These are phyloP conservation scores for Esox niger DNA, from an alignment of 2,113 vertebrate species.

Conservation along the genomic window DNA sequence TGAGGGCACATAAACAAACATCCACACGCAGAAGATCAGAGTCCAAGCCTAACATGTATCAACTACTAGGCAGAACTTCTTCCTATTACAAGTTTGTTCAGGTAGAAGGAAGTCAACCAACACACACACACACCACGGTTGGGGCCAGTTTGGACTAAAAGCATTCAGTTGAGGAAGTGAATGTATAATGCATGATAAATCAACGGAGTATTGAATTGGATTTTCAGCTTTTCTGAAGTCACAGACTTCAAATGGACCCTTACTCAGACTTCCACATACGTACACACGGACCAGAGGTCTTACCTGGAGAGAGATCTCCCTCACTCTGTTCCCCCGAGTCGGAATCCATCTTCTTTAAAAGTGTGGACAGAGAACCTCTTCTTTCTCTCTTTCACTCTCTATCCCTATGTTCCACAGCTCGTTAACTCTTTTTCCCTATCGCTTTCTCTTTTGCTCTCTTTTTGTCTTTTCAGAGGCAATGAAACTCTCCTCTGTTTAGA, in stretches of 20 bases:
- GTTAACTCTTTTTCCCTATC: neutral
- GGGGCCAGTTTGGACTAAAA: no score
- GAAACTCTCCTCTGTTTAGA: constrained; percentile 52
- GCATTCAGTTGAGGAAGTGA: no score
- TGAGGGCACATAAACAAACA: neutral
- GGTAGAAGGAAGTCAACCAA: neutral
- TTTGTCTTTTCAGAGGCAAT: constrained; percentile 21
- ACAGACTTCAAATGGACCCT: no score
- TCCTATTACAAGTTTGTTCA: neutral
- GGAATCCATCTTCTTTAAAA: constrained; percentile 84
- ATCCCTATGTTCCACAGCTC: neutral
- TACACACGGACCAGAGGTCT: constrained; percentile 17
- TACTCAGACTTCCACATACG: neutral
- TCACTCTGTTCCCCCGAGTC: constrained; percentile 96
- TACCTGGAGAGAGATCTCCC: constrained; percentile 89
- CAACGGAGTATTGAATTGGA: no score
- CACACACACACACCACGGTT: neutral
- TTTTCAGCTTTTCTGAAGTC: no score
- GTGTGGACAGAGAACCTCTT: constrained; percentile 42
- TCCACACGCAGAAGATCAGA: constrained; percentile 2
- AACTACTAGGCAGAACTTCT: neutral
- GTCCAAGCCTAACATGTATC: neutral
- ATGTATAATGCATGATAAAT: no score
- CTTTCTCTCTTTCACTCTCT: neutral
- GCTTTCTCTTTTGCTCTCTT: neutral